phyloP scores from a whole-genome alignment of 2,888 invertebrate genomes.

The Megamerina dolium region DNA sequence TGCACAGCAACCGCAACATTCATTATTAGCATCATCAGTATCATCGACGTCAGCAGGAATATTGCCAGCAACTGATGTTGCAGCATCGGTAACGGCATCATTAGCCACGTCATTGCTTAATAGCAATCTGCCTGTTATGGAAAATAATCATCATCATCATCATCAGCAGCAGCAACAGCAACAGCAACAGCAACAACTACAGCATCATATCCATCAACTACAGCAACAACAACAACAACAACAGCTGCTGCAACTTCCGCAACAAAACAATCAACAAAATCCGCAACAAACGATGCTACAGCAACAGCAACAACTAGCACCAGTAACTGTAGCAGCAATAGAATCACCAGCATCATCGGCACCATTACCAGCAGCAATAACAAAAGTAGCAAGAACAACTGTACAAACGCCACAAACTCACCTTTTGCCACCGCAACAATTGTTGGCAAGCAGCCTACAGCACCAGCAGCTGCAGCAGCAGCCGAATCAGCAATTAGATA shows the following conservation, averaged over 20 bases:
- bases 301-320: conserved; percentile 14
- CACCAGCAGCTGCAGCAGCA: conserved; percentile 11
- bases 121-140: conserved; percentile 33
- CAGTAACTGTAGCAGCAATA: conserved; percentile 9
- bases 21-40: conserved; percentile 10
- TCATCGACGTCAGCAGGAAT: conserved; percentile 4
- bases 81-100: conserved; percentile 20
- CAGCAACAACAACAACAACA: conserved; percentile 3
- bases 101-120: conserved; percentile 24
- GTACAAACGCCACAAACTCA: conserved; percentile 2
- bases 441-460: conserved; percentile 17
- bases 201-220: conserved; percentile 1
- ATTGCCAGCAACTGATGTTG: conserved; percentile 12
- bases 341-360: conserved; percentile 20
- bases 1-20: conserved; percentile 24
- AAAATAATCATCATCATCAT: conserved; percentile 29
- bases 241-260: conserved; percentile 31
- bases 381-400: conserved; percentile 6
- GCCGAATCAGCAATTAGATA: conserved; percentile 6
- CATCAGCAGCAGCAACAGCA: conserved; percentile 22
- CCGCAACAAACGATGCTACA: conserved; percentile 18
- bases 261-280: conserved; percentile 18
- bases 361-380: conserved; percentile 12
- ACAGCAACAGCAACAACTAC: conserved; percentile 20
- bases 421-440: conserved; percentile 16